Percentiles rank a stretch among this genome's conserved stretches.
Evolutionary conservation across 2,888 invertebrate species (phyloP).

Genomic region (Conops quadrifasciatus): DNA sequence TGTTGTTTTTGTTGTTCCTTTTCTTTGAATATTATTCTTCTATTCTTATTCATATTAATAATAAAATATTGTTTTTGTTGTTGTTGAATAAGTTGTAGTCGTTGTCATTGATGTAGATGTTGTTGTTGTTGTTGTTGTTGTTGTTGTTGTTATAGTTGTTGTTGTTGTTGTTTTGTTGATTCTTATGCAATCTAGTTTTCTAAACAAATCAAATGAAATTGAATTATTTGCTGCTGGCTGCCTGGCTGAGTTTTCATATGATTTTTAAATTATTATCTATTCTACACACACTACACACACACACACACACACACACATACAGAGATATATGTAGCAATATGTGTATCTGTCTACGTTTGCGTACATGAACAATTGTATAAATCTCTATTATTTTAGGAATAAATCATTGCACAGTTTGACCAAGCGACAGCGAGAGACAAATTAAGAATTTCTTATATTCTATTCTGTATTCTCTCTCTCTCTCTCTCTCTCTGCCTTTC

Average conservation of each 20-base stretch:
- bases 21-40: neutral
- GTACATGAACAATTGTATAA: too few species aligned
- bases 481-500: too few species aligned
- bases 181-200: neutral
- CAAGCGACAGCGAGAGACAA: neutral
- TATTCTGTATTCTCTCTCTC: too few species aligned
- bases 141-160: neutral
- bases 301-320: neutral
- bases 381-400: neutral
- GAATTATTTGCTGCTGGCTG: conserved; percentile 9
- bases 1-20: neutral
- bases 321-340: neutral
- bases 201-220: conserved; percentile 21
- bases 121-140: neutral
- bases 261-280: conserved; percentile 2
- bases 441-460: neutral
- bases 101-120: too few species aligned
- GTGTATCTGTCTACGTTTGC: too few species aligned
- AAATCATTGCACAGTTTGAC: conserved; percentile 6
- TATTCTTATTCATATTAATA: too few species aligned
- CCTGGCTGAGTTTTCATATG: conserved; percentile 2
- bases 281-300: neutral
- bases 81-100: neutral
- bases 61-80: neutral
- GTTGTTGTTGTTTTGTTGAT: conserved; percentile 9